phyloP scores from a whole-genome alignment of 2,888 invertebrate genomes.

The Phortica okadai region DNA sequence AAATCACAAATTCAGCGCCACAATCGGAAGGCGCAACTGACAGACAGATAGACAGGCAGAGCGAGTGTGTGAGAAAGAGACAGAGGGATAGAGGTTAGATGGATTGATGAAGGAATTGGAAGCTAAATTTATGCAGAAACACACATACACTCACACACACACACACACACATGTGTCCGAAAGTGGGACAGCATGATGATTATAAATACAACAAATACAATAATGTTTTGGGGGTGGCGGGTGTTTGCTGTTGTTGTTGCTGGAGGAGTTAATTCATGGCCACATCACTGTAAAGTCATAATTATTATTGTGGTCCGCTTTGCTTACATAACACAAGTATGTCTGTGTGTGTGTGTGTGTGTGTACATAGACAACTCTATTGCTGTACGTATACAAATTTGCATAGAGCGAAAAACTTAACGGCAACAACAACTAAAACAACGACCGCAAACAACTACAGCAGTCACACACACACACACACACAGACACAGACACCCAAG shows the following conservation, averaged over 20 bases:
- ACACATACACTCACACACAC: too few relatives aligned
- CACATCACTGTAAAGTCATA: conserved; percentile 1
- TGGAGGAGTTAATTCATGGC: background rate
- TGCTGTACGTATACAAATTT: background rate
- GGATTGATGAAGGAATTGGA: background rate
- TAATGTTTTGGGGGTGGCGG: too few relatives aligned
- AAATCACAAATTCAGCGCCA: conserved; percentile 12
- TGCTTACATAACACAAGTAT: background rate
- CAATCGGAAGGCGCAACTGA: background rate
- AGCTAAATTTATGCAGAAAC: background rate
- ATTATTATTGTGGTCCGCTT: background rate
- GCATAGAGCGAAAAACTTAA: conserved; percentile 1
- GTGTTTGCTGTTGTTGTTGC: too few relatives aligned
- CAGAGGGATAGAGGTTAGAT: background rate
- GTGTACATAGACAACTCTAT: background rate
- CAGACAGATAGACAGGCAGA: background rate
- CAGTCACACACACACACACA: too few relatives aligned
- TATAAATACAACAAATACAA: too few relatives aligned
- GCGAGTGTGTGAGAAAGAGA: background rate
- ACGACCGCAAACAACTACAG: background rate
- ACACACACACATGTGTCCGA: too few relatives aligned
- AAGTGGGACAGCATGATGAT: too few relatives aligned
- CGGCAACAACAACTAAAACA: background rate
- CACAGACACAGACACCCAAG: too few relatives aligned
- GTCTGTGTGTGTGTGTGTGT: background rate